These are phyloP conservation scores for Silurus aristotelis DNA, from an alignment of 2,797 vertebrate species.

Conservation along the genomic window DNA sequence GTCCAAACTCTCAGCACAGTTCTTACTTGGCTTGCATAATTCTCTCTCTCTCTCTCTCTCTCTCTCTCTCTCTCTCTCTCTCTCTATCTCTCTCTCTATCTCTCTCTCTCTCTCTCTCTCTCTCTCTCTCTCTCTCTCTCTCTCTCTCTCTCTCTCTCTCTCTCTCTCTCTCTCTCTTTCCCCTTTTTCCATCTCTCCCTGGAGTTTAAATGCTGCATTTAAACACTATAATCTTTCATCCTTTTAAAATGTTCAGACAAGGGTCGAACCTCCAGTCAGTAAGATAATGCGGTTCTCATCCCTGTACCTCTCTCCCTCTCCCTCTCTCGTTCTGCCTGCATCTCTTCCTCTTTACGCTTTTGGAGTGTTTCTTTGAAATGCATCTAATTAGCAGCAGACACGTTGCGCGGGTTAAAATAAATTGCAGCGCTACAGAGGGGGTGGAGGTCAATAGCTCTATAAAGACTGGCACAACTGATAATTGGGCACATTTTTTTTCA, in stretches of 20 bases:
- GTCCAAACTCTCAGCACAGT: not conserved
- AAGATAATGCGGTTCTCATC: conserved; percentile 46
- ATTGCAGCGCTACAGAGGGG: conserved; percentile 72
- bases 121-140: not conserved
- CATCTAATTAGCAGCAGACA: conserved; percentile 73
- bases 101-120: not conserved
- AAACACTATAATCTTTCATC: conserved; percentile 52
- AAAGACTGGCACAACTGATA: conserved; percentile 72
- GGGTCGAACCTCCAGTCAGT: conserved; percentile 59
- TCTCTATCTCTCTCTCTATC: not conserved
- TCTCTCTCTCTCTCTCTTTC: not conserved
- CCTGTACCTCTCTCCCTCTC: conserved; percentile 13
- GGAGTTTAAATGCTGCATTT: conserved; percentile 26
- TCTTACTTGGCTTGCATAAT: not conserved
- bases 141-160: not conserved
- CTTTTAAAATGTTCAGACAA: conserved; percentile 51
- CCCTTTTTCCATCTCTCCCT: conserved; percentile 13
- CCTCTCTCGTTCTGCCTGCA: conserved; percentile 21
- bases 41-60: not conserved
- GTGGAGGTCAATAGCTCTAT: conserved; percentile 73
- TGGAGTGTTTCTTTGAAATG: conserved; percentile 70
- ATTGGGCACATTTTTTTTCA: conserved; percentile 63
- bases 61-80: not conserved
- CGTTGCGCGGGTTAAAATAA: conserved; percentile 74
- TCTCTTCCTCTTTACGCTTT: conserved; percentile 29